Evolutionary conservation across 2,797 vertebrate genomes (phyloP), one percentile per base, ranked within the genome.

Genomic region (Bovichtus diacanthus): DNA sequence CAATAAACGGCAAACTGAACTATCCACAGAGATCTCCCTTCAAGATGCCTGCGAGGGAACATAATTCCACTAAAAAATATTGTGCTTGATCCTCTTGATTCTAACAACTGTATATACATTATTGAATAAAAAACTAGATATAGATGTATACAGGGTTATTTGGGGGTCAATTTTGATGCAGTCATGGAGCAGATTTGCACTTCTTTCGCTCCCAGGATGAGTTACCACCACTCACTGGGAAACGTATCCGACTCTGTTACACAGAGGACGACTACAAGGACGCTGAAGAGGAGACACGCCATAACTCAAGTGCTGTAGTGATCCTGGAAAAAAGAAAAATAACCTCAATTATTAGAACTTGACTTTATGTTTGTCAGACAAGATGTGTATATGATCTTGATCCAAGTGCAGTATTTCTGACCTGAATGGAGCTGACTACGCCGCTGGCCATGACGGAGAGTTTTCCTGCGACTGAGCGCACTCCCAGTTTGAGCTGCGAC

Each of bases 381-480:
- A 23, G 21, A 46, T 3, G 1, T 43, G 27, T 39, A 0, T 15
- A 5, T 15, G 7, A 46, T 54, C 0, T 16, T 11, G 2, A 29
- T 27, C 44, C 2, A 27, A 16, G 0, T 25, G 16, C 7, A 0
- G 2, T 2, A 3, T 61, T 51, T 61, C 25, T n/a, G 31, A 84
- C 98, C 97, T 99, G 98, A 86, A 99, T 97, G 11, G 97, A 94
- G 39, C 91, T 97, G 89, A 99, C 96, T 3, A 99, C 97, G 0
- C 98, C 98, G 12, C 97, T 99, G 75, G 98, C 98, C 89, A 99
- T 96, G 58, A 97, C 96, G 0, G 98, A 99, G 39, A 99, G 96
- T 58, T 95, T 97, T 16, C 98, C 98, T 0, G 98, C 98, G 0
- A 99, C 96, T 0, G 96, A 96, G 65, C 95, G 95, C 36, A 99